These are phyloP conservation scores for Rhinogobius similis DNA, from an alignment of 2,113 vertebrate species.

Conservation along the genomic window DNA sequence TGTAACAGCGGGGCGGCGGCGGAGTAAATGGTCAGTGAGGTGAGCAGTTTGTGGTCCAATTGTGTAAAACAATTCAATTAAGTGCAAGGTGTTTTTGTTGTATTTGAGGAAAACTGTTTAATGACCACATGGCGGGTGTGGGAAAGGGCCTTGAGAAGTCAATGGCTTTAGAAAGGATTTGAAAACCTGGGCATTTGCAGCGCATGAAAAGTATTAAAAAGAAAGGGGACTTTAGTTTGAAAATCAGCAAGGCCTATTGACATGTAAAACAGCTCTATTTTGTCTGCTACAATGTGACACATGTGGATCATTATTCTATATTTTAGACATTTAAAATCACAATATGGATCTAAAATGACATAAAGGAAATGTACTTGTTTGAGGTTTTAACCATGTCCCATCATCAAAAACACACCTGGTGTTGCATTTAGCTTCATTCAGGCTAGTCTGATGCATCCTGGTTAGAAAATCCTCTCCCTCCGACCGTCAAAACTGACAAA, in stretches of 20 bases:
- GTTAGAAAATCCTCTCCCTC: too few relatives aligned
- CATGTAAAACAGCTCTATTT: too few relatives aligned
- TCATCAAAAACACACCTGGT: too few relatives aligned
- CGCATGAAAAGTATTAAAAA: not conserved
- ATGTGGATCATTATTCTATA: too few relatives aligned
- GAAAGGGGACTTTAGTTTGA: not conserved
- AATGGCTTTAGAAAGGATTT: not conserved
- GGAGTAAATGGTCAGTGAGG: constrained; percentile 59
- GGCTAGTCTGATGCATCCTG: too few relatives aligned
- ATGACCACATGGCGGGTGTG: not conserved
- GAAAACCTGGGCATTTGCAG: not conserved
- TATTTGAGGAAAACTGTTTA: not conserved
- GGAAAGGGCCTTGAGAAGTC: constrained; percentile 4
- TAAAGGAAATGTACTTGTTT: too few relatives aligned
- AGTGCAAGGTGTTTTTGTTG: not conserved
- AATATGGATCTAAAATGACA: too few relatives aligned
- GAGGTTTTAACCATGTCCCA: too few relatives aligned
- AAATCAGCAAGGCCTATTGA: not conserved
- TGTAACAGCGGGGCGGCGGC: constrained; percentile 49
- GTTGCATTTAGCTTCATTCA: too few relatives aligned
- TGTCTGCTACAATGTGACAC: too few relatives aligned
- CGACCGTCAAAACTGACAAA: too few relatives aligned
- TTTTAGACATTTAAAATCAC: too few relatives aligned
- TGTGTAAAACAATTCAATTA: constrained; percentile 58
- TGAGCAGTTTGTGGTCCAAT: constrained; percentile 43